Evolutionary conservation across 2,888 invertebrate species (phyloP), one percentile per base, ranked within the genome.

Genomic region (Campopleginae sp.): DNA sequence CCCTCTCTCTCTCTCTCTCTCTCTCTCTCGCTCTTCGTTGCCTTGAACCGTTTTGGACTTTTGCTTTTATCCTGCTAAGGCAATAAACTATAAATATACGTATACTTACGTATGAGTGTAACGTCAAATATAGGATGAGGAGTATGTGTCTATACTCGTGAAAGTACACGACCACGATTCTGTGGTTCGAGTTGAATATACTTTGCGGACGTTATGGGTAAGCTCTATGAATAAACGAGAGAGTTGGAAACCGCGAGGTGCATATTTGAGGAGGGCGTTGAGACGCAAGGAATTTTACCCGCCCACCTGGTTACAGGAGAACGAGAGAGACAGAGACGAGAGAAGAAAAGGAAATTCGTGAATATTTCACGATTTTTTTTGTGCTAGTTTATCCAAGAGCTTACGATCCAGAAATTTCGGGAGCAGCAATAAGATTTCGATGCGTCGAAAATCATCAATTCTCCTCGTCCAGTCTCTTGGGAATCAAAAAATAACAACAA

Each of bases 211-310:
- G 80, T 80, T 80, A 80, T 74, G 74, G 72, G 74, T 80, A 71
- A 79, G 80, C 82, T 74, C 82, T 83, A 80, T 82, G 85, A 80
- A 85, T 80, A 80, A 85, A 82, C 72, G 85, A 85, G 82, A 79
- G 85, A 85, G 85, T 74, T 80, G 76, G 77, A 82, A 82, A 85
- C 85, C 82, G 63, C 85, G 85, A 85, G 85, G 82, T 85, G 85
- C 85, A 85, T 85, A 85, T 85, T 85, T 85, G 85, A 85, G 85
- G 76, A 82, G 85, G 80, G 82, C 80, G 80, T 82, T 80, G 82
- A 85, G 82, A 82, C 68, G 82, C 85, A 72, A 85, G 80, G 85
- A 85, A 85, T 85, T 85, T 66, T 54, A 66, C 54, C 80, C 65
- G 44, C 71, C 79, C 71, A 38, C 12, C 38, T 72, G 27, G 33